phyloP scores from a whole-genome alignment of 2,113 vertebrate species.

The Lophura nycthemera region DNA sequence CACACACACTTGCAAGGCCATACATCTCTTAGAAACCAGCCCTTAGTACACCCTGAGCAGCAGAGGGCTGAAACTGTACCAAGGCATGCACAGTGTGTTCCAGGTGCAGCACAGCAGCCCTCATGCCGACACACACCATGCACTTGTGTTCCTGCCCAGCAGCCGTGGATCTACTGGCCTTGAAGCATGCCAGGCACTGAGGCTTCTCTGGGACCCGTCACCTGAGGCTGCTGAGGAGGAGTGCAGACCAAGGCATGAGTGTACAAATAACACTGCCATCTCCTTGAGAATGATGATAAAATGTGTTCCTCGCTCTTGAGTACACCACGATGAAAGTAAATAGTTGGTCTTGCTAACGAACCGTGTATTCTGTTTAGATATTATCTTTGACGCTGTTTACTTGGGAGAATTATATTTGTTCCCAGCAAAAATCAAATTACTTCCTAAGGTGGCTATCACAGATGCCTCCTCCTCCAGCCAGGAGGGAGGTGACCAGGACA shows the following conservation, averaged over 20 bases:
- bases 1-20: rapidly evolving
- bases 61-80: neutral
- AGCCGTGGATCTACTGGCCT: neutral
- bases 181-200: neutral
- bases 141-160: neutral
- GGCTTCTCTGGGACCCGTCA: neutral
- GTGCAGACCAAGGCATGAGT: neutral
- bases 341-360: constrained; percentile 30
- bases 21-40: neutral
- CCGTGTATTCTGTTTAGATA: constrained; percentile 12
- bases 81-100: neutral
- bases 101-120: neutral
- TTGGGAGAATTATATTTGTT: constrained; percentile 19
- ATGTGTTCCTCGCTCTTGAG: neutral
- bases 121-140: neutral
- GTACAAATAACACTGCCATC: neutral
- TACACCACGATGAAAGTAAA: neutral
- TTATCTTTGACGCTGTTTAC: constrained; percentile 27
- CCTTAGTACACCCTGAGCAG: neutral
- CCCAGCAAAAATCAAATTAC: neutral
- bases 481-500: neutral
- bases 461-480: neutral
- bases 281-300: neutral
- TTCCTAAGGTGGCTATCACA: neutral
- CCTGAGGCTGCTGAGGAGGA: neutral